Base-by-base conservation (phyloP, 1,140 invertebrate genomes). In the Drosophila virilis region DNA sequence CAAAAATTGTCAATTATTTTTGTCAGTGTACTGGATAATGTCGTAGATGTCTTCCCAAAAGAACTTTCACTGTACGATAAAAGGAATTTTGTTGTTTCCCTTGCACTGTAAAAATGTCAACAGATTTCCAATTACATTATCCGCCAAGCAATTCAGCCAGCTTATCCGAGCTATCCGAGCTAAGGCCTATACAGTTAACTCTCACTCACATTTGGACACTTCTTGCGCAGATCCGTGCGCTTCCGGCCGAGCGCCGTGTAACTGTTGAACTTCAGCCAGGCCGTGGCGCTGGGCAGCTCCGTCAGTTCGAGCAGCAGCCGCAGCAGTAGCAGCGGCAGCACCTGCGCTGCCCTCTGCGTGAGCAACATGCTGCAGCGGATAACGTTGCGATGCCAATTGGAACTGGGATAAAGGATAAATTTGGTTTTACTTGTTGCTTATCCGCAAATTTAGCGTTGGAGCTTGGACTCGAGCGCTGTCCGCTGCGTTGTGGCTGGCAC, bases 261-360 rank as follows among this genome's bases (percentile, higher is more conserved):
- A 46, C 83, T 91, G 35, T 91, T 91, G 46, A 78, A 81, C 28
- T 68, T 78, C 54, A 84, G 74, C 84, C 84, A 90, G 55, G 74
- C 51, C 8, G 54, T 38, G 22, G 13, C 58, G 32, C 54, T 4
- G 55, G 38, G 13, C 17, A 42, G 28, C 13, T 12, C 45, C 17
- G 3, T 13, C 2, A 70, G 8, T 9, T 79, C 72, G 7, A 81
- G 40, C 40, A 85, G 58, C 13, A 79, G 6, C 17, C 74, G 42
- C 0, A 54, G 22, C 12, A 57, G 17, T 15, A 66, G 37, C 38
- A 69, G 12, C 22, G 52, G 10, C 17, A 80, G 70, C 40, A 71
- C 17, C 40, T 70, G 8, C 8, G 77, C 59, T 12, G 42, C 55
- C 22, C 51, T 51, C 32, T 50, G 48, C 45, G 62, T n/a, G 15